Conservation (phyloP, 2,888 invertebrate species). For the Philereme transversata region DNA sequence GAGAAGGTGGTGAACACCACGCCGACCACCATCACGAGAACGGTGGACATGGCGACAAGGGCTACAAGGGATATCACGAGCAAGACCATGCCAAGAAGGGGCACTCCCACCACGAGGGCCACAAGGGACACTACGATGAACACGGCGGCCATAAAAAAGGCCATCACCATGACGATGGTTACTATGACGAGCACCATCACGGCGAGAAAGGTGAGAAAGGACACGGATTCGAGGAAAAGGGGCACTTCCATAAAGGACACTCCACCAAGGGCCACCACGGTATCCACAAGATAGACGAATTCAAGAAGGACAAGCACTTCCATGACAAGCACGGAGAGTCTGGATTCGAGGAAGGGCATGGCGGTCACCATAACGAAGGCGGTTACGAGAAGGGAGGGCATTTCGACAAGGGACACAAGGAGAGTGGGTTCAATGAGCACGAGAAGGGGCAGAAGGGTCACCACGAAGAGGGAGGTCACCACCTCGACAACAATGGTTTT, state of each 20-base stretch:
- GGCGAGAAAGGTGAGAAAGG: constrained; percentile 87
- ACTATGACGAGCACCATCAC: constrained; percentile 85
- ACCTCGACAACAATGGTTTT: constrained; percentile 90
- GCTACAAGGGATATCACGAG: constrained; percentile 87
- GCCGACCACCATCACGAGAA: constrained; percentile 85
- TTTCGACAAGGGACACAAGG: constrained; percentile 91
- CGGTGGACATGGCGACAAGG: constrained; percentile 87
- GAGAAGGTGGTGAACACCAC: constrained; percentile 86
- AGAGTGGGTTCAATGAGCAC: constrained; percentile 89
- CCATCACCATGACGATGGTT: constrained; percentile 87
- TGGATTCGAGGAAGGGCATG: constrained; percentile 91
- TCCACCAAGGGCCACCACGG: constrained; percentile 93
- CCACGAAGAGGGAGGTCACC: constrained; percentile 90
- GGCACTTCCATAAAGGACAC: constrained; percentile 92
- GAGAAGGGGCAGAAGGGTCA: constrained; percentile 91
- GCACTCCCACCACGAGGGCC: constrained; percentile 87
- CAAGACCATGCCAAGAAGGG: constrained; percentile 88
- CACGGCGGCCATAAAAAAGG: constrained; percentile 85
- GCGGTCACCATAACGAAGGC: constrained; percentile 89
- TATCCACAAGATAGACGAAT: constrained; percentile 92
- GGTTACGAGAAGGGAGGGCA: constrained; percentile 91
- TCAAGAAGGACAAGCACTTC: constrained; percentile 94
- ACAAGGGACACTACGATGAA: constrained; percentile 84
- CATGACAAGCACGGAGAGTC: constrained; percentile 93
- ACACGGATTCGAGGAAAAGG: constrained; percentile 80